These are phyloP conservation scores for Sphaeridia pumilis DNA, from an alignment of 2,888 invertebrate genomes.

Conservation along the genomic window DNA sequence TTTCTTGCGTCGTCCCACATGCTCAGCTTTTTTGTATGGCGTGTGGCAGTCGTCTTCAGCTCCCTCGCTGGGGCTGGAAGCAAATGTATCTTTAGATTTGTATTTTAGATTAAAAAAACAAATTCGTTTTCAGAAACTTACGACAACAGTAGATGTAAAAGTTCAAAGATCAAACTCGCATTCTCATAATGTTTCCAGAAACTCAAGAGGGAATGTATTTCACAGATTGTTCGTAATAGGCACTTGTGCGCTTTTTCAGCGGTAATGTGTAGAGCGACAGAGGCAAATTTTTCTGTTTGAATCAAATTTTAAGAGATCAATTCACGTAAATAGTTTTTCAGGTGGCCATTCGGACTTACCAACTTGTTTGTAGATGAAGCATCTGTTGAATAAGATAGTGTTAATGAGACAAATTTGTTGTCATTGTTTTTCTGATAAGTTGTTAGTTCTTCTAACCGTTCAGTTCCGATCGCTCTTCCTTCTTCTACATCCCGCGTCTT, in stretches of 20 bases:
- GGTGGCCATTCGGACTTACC: conserved; percentile 2
- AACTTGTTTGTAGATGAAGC: conserved; percentile 21
- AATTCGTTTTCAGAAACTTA: too few species aligned
- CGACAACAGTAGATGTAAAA: conserved; percentile 21
- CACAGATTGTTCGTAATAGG: conserved; percentile 23
- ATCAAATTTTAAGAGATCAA: too few species aligned
- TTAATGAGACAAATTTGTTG: too few species aligned
- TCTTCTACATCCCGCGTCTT: too few species aligned
- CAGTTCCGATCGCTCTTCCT: too few species aligned
- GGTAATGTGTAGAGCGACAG: conserved; percentile 5
- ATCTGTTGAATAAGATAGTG: conserved; percentile 12
- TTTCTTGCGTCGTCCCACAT: conserved; percentile 9
- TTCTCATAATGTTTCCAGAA: conserved; percentile 17
- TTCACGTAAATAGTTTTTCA: not conserved
- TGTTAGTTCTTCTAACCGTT: too few species aligned
- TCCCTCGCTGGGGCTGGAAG: conserved; percentile 20
- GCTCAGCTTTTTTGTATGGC: conserved; percentile 18
- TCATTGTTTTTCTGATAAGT: too few species aligned
- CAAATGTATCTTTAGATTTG: not conserved
- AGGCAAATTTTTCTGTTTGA: conserved; percentile 5
- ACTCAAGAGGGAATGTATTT: conserved; percentile 17
- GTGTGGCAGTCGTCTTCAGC: conserved; percentile 14
- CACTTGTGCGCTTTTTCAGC: conserved; percentile 19
- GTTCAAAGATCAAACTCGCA: conserved; percentile 20
- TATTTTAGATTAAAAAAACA: not conserved